A percentile compares a stretch with the other conserved stretches of the same genome.
Conservation (phyloP, 2,797 vertebrate genomes). For the Novumbra hubbsi region DNA sequence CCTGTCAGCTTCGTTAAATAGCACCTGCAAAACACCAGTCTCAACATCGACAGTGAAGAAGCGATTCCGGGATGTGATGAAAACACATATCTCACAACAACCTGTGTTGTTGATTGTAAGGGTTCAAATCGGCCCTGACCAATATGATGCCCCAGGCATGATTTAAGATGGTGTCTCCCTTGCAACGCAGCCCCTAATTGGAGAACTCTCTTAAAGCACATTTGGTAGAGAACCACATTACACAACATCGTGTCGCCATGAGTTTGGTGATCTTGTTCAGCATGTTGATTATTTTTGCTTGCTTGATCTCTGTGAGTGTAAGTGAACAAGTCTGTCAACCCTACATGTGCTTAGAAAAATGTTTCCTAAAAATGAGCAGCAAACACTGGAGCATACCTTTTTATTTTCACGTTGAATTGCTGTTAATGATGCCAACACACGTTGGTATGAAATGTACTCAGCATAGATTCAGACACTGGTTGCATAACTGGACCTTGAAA, state of each 20-base stretch:
- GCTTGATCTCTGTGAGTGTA: background rate
- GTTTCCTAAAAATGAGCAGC: background rate
- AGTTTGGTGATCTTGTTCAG: background rate
- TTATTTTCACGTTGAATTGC: constrained; percentile 87
- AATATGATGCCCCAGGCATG: too few species aligned
- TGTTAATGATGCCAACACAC: constrained; percentile 85
- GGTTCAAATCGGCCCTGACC: too few species aligned
- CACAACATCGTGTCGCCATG: background rate
- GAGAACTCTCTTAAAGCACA: background rate
- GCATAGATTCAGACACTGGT: constrained; percentile 64
- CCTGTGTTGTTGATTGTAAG: too few species aligned
- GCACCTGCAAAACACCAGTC: too few species aligned
- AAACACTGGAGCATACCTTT: constrained; percentile 53
- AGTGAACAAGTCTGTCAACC: background rate
- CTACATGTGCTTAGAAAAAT: background rate
- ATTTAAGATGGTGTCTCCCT: too few species aligned
- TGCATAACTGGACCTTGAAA: constrained; percentile 48
- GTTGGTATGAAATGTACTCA: constrained; percentile 76
- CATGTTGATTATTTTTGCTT: background rate
- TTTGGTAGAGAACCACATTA: background rate
- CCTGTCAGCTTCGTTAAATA: too few species aligned
- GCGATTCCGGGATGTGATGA: too few species aligned
- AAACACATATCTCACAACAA: too few species aligned
- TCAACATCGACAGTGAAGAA: too few species aligned
- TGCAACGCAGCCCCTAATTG: too few species aligned